Conservation (phyloP, 2,113 vertebrate genomes). For the Cryptomyrus ogoouensis region DNA sequence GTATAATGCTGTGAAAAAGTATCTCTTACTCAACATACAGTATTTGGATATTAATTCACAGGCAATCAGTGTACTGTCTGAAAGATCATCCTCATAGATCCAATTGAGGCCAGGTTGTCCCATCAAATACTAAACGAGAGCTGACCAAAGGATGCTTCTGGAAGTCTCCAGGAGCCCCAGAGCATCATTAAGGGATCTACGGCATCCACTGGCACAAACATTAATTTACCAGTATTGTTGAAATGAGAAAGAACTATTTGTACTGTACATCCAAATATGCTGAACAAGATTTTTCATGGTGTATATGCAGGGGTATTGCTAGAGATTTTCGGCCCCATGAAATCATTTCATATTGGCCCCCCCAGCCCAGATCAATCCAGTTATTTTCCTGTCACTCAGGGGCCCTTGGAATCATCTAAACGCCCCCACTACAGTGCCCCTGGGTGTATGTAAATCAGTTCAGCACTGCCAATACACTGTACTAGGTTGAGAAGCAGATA, state of each 20-base stretch:
- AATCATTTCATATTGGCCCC: too few relatives aligned
- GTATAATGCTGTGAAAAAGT: neutral
- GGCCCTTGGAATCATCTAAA: too few relatives aligned
- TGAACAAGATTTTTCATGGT: neutral
- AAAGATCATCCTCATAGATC: neutral
- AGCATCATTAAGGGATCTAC: neutral
- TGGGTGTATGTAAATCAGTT: neutral
- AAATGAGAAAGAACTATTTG: neutral
- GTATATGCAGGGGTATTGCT: too few relatives aligned
- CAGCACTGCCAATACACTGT: neutral
- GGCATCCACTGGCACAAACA: neutral
- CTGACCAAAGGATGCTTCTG: neutral
- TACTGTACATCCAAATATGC: neutral
- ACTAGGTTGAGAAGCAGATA: slow-evolving; percentile 19
- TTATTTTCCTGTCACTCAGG: too few relatives aligned
- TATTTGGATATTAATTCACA: neutral
- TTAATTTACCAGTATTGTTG: neutral
- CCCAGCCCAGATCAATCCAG: too few relatives aligned
- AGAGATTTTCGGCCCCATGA: too few relatives aligned
- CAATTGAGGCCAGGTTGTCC: neutral
- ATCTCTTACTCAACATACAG: neutral
- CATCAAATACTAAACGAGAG: neutral
- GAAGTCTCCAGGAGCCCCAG: neutral
- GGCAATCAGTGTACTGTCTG: neutral
- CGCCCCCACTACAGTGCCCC: too few relatives aligned